Percentiles rank a stretch among this genome's conserved stretches.
These are phyloP conservation scores for Nycticorax nycticorax DNA, from an alignment of 2,113 vertebrate species.

Conservation along the genomic window DNA sequence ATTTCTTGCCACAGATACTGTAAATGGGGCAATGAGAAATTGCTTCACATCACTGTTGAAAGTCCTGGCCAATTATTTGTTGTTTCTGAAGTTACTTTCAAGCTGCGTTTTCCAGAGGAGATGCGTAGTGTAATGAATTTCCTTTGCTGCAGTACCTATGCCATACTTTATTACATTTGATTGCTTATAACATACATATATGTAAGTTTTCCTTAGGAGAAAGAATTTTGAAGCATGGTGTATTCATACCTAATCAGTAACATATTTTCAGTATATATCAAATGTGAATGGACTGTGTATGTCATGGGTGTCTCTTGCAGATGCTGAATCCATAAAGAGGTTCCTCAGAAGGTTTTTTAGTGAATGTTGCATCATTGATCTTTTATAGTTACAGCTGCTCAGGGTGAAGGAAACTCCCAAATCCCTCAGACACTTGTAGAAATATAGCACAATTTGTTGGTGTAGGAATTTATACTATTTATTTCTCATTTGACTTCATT, in stretches of 20 bases:
- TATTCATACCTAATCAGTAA: not conserved
- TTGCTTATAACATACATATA: not conserved
- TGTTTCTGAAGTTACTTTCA: not conserved
- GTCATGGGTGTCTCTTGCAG: not conserved
- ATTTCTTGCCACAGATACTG: not conserved
- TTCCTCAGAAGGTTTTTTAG: not conserved
- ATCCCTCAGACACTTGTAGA: not conserved
- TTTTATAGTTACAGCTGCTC: not conserved
- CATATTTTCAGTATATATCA: not conserved
- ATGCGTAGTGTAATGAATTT: not conserved
- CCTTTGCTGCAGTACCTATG: not conserved
- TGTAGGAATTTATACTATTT: not conserved
- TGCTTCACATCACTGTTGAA: not conserved
- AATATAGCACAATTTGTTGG: not conserved
- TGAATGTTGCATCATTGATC: not conserved
- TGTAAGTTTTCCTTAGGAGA: not conserved
- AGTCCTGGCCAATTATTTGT: not conserved
- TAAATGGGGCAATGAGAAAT: not conserved
- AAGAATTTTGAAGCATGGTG: not conserved
- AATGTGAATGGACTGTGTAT: too few species aligned
- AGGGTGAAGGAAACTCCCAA: not conserved
- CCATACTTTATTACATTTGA: not conserved
- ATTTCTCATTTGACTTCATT: not conserved
- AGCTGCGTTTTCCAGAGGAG: not conserved
- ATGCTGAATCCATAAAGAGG: not conserved